Evolutionary conservation across 2,113 vertebrate species (phyloP).

Genomic region (Coryphaenoides rupestris): DNA sequence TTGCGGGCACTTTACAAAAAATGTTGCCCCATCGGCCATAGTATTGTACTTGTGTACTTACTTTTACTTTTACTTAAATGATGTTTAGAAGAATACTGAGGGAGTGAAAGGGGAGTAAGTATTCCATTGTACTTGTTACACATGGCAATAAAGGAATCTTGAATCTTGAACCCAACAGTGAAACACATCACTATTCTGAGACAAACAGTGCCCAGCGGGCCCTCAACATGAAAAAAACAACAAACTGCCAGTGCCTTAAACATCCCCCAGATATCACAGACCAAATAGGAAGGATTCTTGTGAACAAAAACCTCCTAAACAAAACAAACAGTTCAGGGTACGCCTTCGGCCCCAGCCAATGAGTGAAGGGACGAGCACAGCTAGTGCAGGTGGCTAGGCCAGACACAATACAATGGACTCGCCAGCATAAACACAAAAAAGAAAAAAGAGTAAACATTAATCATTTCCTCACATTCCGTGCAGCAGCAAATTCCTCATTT

Average conservation of each 20-base stretch:
- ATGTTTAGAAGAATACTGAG: no score
- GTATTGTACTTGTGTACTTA: no score
- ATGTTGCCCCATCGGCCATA: no score
- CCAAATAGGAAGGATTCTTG: conserved; percentile 18
- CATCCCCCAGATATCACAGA: not conserved
- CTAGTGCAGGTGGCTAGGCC: conserved; percentile 46
- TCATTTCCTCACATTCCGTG: conserved; percentile 59
- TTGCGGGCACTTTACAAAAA: no score
- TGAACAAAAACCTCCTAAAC: conserved; percentile 14
- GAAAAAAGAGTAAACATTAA: conserved; percentile 57
- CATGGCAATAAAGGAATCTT: no score
- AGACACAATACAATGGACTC: conserved; percentile 42
- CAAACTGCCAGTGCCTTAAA: no score
- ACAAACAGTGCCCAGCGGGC: not conserved
- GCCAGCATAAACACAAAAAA: conserved; percentile 49
- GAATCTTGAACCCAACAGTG: not conserved
- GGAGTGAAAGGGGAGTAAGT: no score
- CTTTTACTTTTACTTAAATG: no score
- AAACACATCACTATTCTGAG: not conserved
- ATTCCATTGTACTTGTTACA: no score
- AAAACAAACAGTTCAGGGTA: conserved; percentile 20
- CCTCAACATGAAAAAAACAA: not conserved
- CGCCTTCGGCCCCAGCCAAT: conserved; percentile 9
- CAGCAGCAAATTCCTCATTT: conserved; percentile 39
- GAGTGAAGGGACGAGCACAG: no score